Conservation (phyloP, 2,888 invertebrate genomes). For the Barypeithes pellucidus region DNA sequence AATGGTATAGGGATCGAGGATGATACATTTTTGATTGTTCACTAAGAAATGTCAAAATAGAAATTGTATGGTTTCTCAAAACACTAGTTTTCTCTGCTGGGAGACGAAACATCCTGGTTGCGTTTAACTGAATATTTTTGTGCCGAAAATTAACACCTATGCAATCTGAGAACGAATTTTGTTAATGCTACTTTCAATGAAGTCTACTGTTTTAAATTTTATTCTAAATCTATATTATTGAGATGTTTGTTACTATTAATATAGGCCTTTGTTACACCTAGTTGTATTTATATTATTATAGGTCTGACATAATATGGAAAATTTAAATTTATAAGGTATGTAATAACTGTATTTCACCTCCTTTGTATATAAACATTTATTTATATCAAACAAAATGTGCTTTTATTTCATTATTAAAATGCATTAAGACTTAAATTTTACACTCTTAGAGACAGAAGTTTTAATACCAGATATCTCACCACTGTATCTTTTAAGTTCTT, state of each 20-base stretch:
- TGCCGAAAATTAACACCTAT: no score
- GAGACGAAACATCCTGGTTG: no score
- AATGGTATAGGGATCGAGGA: no score
- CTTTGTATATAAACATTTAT: constrained; percentile 47
- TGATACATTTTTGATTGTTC: no score
- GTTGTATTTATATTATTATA: constrained; percentile 44
- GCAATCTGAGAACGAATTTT: no score
- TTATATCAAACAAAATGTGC: constrained; percentile 39
- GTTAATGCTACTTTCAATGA: constrained; percentile 10
- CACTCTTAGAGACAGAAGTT: constrained; percentile 88
- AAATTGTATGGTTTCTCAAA: no score
- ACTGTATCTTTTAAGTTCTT: constrained; percentile 86
- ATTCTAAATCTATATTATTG: constrained; percentile 27
- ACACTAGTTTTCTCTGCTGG: no score
- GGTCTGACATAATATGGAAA: constrained; percentile 29
- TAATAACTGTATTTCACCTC: constrained; percentile 41
- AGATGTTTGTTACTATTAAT: constrained; percentile 43
- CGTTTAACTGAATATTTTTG: no score
- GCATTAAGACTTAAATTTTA: constrained; percentile 81
- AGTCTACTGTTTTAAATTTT: constrained; percentile 3
- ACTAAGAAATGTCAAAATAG: no score
- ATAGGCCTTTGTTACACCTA: constrained; percentile 43
- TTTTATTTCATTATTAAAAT: neutral
- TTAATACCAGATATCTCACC: constrained; percentile 97
- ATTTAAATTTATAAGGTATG: constrained; percentile 43